These are phyloP conservation scores for Polydesmus complanatus DNA, from an alignment of 2,888 invertebrate genomes.

Conservation along the genomic window DNA sequence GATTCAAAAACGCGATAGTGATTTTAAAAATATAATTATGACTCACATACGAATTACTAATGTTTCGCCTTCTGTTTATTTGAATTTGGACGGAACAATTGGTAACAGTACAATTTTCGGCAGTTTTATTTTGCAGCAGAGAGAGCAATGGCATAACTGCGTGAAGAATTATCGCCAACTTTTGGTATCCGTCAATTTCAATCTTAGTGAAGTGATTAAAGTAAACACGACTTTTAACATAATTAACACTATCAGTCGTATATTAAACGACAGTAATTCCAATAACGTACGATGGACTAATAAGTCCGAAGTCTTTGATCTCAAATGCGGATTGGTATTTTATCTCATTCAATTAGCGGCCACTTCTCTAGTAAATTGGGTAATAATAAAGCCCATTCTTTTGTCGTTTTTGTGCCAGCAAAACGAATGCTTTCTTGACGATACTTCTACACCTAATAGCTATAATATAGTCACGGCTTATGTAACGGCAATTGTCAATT, in stretches of 20 bases:
- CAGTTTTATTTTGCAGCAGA: neutral
- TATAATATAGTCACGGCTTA: neutral
- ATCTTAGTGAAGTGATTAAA: neutral
- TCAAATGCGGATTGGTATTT: neutral
- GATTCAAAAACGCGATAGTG: neutral
- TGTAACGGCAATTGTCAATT: neutral
- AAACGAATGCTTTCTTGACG: neutral
- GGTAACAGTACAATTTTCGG: neutral
- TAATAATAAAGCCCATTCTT: neutral
- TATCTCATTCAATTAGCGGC: neutral
- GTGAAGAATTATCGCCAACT: no score
- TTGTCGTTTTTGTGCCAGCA: neutral
- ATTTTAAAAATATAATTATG: neutral
- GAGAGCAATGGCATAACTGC: neutral
- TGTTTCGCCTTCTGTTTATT: neutral
- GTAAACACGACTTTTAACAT: neutral
- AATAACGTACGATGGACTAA: no score
- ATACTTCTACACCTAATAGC: neutral
- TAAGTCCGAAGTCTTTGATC: neutral
- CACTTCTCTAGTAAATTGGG: slow-evolving; percentile 3
- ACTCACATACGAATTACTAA: neutral
- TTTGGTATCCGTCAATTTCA: neutral
- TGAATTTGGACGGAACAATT: neutral
- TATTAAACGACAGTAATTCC: neutral
- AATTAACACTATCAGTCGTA: neutral